Base-by-base conservation (phyloP, 2,797 vertebrate genomes). In the Tenualosa ilisha region DNA sequence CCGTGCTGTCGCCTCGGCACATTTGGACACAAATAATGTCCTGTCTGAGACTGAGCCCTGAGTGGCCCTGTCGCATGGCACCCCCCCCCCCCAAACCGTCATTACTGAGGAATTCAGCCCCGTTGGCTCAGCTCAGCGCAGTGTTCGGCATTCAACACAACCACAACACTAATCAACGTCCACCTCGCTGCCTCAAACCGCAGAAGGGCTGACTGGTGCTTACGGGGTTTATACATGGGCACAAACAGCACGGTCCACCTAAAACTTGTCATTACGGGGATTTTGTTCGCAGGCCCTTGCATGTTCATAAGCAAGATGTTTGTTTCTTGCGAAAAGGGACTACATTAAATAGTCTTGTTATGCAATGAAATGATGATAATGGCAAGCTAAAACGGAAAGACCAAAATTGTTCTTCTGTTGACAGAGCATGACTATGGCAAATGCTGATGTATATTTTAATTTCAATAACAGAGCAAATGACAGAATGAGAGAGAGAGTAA, bases 11-110 rank as follows among this genome's bases (percentile, higher is more conserved):
- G 86, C 89, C 90, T 88, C 82, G 88, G 81, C 86, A 89, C 91
- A 92, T 91, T 91, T 86, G 91, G 85, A 87, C 87, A 79, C 91
- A 93, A 92, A 93, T 92, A 91, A 87, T 54, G 89, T 43, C 83
- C 83, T 84, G 82, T 86, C 0, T 86, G 90, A 89, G 90, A 63
- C 40, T 88, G 81, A 86, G 90, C 51, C 3, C 86, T 82, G 89
- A 81, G 50, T 40, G 59, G 87, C 81, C 81, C 84, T 61, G 92
- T 93, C 92, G 91, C 91, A 92, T 92, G 92, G 88, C 88, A 79
- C 68, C 26, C 31, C 24, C 31, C 26, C 24, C 68, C 3, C 68
- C 37, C 72, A 17, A 68, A 87, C 88, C 65, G 86, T 54, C 83
- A 88, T 91, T 88, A 88, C 87, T 63, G 85, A 91, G 89, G 91